Conservation (phyloP, 1,140 invertebrate genomes). For the Penaeus chinensis region DNA sequence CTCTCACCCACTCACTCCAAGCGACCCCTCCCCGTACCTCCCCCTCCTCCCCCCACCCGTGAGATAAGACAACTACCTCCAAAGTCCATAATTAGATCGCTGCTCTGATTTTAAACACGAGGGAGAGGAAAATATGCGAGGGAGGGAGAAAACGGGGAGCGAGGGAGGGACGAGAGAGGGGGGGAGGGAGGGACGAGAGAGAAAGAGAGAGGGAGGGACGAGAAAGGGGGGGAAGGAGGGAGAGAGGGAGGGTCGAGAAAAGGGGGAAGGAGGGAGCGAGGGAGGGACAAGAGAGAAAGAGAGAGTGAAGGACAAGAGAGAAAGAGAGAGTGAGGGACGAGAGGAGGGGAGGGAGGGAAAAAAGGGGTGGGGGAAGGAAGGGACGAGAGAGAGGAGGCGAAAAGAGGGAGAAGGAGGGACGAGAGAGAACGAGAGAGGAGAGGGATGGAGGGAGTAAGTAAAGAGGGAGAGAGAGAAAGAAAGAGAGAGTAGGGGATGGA, state of each 20-base stretch:
- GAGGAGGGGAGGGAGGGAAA: neutral
- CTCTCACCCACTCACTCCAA: no score
- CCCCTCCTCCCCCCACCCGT: no score
- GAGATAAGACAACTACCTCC: no score
- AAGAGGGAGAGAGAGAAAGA: neutral
- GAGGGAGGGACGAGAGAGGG: neutral
- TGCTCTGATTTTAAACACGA: neutral
- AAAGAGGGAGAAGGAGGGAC: neutral
- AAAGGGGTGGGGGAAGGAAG: conserved; percentile 17
- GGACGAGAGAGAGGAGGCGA: neutral
- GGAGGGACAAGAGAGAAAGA: neutral
- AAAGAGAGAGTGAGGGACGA: conserved; percentile 35
- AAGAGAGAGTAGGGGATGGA: neutral
- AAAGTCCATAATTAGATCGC: no score
- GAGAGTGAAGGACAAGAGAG: neutral
- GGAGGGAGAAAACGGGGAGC: neutral
- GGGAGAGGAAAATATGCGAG: neutral
- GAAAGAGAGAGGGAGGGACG: neutral
- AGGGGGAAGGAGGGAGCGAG: neutral
- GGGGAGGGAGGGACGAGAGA: neutral
- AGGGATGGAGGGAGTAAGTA: neutral
- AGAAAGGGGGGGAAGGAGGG: neutral
- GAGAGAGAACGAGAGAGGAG: neutral
- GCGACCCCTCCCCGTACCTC: no score
- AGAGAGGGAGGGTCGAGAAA: neutral